Evolutionary conservation across 2,888 invertebrate species (phyloP), one percentile per base, ranked within the genome.

Genomic region (Halocaridina rubra): DNA sequence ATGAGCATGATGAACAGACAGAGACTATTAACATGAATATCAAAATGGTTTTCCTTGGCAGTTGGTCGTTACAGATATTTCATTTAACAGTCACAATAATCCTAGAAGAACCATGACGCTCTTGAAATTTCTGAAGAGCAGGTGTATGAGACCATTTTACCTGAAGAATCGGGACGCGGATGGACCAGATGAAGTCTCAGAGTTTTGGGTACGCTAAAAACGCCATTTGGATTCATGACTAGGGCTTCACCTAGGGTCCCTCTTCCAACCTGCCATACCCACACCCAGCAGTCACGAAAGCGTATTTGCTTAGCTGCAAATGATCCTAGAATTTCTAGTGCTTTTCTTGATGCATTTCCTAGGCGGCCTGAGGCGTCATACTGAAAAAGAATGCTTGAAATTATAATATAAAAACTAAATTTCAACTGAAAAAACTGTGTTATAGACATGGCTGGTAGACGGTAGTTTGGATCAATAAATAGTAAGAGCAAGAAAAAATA

Each of bases 211-310:
- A 33, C 10, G 0, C n/a, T 30, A 30, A 19, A 5, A 5, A 33
- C 69, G n/a, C 69, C 69, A 1, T n/a, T 0, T 0, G 53, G n/a
- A 29, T 78, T 78, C 22, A 72, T 71, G 7, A 84, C 64, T 1
- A 84, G 32, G 0, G 46, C 82, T 24, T 84, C 82, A 1, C 57
- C 72, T 19, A 84, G 39, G 4, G 76, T 76, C 13, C 10, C 19
- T 3, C 78, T 29, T 7, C 82, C 82, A 39, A 64, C 77, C 8
- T 24, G 10, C 82, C 82, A 84, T 24, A 46, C 82, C 82, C 82
- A 84, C 24, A 72, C 78, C 82, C 82, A 84, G 8, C 27, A 30
- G 29, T 84, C 82, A 0, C 71, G 61, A 71, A 84, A 84, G 10
- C 22, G 71, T 57, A 84, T 33, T 59, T 72, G 72, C 0, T 59